phyloP scores from a whole-genome alignment of 2,888 invertebrate species.

The Polymixis lichenea region DNA sequence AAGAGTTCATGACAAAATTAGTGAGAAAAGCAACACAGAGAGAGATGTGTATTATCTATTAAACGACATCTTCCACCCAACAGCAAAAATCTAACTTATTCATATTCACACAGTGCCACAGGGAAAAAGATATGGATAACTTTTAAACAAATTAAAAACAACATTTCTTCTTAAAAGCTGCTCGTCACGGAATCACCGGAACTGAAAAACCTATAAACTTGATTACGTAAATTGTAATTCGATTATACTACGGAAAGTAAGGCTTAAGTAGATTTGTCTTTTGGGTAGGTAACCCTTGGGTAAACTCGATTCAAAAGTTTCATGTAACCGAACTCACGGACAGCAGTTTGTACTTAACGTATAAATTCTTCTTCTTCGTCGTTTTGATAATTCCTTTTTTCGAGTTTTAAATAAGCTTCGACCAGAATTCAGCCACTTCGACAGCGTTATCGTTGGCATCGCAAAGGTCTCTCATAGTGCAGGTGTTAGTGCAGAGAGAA shows the following conservation, averaged over 20 bases:
- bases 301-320: slow-evolving; percentile 1
- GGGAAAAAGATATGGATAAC: not conserved
- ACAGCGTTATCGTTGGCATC: too few relatives aligned
- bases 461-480: too few relatives aligned
- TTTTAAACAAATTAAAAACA: not conserved
- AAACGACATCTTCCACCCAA: not conserved
- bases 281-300: not conserved
- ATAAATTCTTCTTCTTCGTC: too few relatives aligned
- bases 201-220: slow-evolving; percentile 9
- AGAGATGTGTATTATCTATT: not conserved
- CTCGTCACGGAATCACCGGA: slow-evolving; percentile 11
- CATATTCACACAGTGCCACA: not conserved
- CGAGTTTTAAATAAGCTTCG: too few relatives aligned
- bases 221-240: slow-evolving; percentile 33
- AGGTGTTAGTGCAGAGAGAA: too few relatives aligned
- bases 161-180: not conserved
- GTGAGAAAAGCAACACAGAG: not conserved
- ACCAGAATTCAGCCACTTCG: too few relatives aligned
- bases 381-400: too few relatives aligned
- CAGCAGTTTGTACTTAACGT: not conserved
- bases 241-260: slow-evolving; percentile 19
- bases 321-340: not conserved
- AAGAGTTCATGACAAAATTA: not conserved
- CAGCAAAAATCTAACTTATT: not conserved
- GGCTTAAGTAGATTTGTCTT: slow-evolving; percentile 1